Conservation (phyloP, 2,797 vertebrate species). For the Chaenodraco wilsoni region DNA sequence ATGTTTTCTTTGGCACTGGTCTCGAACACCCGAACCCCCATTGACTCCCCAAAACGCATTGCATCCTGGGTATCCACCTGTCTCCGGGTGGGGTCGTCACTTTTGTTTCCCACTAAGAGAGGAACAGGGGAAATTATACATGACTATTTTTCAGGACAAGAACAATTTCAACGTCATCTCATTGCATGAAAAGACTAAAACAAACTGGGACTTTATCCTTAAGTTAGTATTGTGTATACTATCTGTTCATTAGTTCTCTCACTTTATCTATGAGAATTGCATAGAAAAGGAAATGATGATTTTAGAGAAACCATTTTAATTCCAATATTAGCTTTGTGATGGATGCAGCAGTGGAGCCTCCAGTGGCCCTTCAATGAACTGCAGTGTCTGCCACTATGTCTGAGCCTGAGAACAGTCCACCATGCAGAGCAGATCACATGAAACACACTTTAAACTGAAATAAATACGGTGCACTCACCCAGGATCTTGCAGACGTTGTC, state of each 20-base stretch:
- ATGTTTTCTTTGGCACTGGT: constrained; percentile 91
- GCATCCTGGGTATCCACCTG: constrained; percentile 86
- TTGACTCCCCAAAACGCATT: constrained; percentile 83
- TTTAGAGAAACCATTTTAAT: not conserved
- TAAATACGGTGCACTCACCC: constrained; percentile 69
- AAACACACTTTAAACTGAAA: not conserved
- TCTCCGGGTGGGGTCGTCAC: constrained; percentile 83
- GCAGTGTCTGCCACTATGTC: not conserved
- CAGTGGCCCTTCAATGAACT: no score
- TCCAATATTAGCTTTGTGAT: not conserved
- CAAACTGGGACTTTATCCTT: not conserved
- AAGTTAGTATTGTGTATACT: no score
- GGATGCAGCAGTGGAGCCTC: no score
- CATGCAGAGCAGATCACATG: not conserved
- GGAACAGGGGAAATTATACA: not conserved
- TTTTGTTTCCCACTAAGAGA: constrained; percentile 88
- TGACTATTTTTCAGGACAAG: not conserved
- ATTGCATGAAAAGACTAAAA: not conserved
- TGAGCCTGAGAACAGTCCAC: not conserved
- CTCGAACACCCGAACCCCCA: constrained; percentile 87
- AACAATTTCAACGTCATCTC: not conserved
- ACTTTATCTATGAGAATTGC: not conserved
- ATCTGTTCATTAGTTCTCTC: no score
- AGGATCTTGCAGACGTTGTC: constrained; percentile 89
- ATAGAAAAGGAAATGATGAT: no score